Conservation (phyloP, 2,797 vertebrate genomes). For the Malurus leucopterus region DNA sequence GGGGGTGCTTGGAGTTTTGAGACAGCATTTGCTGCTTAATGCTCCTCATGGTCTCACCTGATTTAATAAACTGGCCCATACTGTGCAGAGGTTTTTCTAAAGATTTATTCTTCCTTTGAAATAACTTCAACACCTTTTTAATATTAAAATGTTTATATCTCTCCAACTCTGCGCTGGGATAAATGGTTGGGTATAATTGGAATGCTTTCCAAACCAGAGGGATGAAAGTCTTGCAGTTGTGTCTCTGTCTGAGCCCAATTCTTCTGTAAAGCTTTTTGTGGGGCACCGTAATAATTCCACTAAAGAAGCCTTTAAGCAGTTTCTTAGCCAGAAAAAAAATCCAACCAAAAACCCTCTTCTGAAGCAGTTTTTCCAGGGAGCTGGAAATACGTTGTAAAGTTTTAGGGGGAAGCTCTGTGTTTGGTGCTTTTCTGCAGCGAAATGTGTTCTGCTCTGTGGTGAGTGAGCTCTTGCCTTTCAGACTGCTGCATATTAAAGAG, state of each 20-base stretch:
- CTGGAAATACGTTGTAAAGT: conserved; percentile 7
- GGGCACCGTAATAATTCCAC: not conserved
- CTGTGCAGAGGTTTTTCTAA: not conserved
- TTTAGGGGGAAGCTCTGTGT: conserved; percentile 16
- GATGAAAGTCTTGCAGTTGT: not conserved
- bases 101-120: not conserved
- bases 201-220: not conserved
- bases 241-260: not conserved
- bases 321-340: not conserved
- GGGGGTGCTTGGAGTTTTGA: not conserved
- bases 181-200: not conserved
- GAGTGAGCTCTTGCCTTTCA: not conserved
- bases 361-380: conserved; percentile 6
- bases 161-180: not conserved
- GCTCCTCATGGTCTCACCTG: not conserved
- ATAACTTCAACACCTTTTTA: not conserved
- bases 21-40: not conserved
- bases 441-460: conserved; percentile 10
- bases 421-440: not conserved
- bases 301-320: not conserved
- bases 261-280: not conserved
- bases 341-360: not conserved
- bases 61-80: not conserved
- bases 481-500: conserved; percentile 3
- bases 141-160: not conserved